Evolutionary conservation across 2,113 vertebrate genomes (phyloP), one percentile per base, ranked within the genome.

Genomic region (Melanostigma gelatinosum): DNA sequence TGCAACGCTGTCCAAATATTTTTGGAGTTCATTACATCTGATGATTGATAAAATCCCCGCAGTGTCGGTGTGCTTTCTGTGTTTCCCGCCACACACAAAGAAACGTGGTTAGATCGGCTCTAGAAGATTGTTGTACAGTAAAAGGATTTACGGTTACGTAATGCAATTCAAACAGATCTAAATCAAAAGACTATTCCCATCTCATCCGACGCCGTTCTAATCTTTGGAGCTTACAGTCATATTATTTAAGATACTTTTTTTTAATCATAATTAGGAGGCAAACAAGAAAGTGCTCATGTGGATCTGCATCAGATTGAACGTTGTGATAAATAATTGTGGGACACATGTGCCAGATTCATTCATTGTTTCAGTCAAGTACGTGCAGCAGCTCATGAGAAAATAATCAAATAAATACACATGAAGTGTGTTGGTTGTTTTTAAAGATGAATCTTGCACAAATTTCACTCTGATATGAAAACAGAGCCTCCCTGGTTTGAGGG

Each of bases 151-250:
- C 52, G 57, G 52, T 85, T 81, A 57, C 76, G 32, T 82, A 83
- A 89, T 72, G 63, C 46, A 77, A 60, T 77, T 78, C 66, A 83
- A 89, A 82, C 62, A 58, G 44, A 57, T 82, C 60, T 62, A 61
- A 77, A 80, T 85, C 52, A 70, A 84, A 87, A 74, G 29, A 79
- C 64, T 40, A 15, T 69, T 70, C 50, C 63, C 22, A 1, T 82
- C 57, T 75, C 76, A 85, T 88, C 83, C 72, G 40, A 52, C 75
- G 52, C 85, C 74, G 16, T 54, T 76, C 61, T 83, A 75, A 87
- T 86, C 65, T 85, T 84, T 22, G 11, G 44, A 20, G 55, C 71
- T 67, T 83, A 67, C 62, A 66, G 24, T 79, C 63, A 50, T 66
- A 58, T 79, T 85, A 65, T 86, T 76, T 67, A 65, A 58, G 42